Evolutionary conservation across 2,888 invertebrate species (phyloP).

Genomic region (Stomorhina lunata): DNA sequence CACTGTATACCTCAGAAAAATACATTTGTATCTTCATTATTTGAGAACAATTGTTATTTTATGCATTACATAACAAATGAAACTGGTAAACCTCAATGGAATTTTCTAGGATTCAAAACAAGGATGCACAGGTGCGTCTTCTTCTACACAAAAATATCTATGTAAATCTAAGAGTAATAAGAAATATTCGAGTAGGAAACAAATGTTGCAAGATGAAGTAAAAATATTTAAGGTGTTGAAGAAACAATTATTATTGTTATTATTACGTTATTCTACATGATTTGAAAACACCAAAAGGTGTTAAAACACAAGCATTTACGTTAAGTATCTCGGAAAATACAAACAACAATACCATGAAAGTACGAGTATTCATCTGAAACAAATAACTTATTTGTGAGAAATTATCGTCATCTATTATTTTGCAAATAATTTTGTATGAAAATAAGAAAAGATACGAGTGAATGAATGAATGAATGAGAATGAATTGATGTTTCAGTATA

Average conservation of each 20-base stretch:
- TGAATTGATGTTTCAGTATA: too few species aligned
- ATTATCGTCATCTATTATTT: neutral
- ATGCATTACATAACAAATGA: too few species aligned
- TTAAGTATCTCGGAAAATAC: too few species aligned
- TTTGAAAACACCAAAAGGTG: neutral
- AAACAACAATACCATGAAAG: too few species aligned
- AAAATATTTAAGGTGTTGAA: conserved; percentile 1
- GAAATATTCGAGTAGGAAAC: too few species aligned
- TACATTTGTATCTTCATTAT: too few species aligned
- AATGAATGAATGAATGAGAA: too few species aligned
- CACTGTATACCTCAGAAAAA: too few species aligned
- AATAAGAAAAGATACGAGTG: too few species aligned
- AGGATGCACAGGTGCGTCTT: neutral
- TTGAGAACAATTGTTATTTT: neutral
- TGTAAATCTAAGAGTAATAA: too few species aligned
- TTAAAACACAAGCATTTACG: neutral
- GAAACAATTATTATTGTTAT: neutral
- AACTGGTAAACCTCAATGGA: neutral
- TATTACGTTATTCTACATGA: neutral
- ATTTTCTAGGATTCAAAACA: neutral
- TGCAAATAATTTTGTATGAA: neutral
- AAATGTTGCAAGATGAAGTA: neutral
- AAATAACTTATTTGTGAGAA: neutral
- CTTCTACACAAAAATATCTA: too few species aligned
- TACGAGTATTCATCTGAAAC: too few species aligned